A percentile compares a stretch with the other conserved stretches of the same genome.
Conservation (phyloP, 1,140 invertebrate species). For the Hyphantria cunea region DNA sequence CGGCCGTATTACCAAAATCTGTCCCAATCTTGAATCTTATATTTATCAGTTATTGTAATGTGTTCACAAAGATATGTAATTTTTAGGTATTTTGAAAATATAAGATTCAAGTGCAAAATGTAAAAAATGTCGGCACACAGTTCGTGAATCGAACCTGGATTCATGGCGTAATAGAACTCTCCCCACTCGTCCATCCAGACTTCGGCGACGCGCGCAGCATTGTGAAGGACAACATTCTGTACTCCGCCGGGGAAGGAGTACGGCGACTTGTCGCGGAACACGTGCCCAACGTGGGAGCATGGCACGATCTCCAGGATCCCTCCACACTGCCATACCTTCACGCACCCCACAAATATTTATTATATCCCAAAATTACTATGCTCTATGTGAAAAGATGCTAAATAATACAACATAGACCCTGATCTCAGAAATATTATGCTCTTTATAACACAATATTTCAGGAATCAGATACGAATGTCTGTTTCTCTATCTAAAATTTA, state of each 20-base stretch:
- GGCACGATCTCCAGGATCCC: constrained; percentile 97
- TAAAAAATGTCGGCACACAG: constrained; percentile 30
- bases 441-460: not conserved
- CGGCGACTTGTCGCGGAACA: constrained; percentile 99
- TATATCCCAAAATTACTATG: not conserved
- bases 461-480: no score
- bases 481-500: constrained; percentile 70
- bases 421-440: not conserved
- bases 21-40: no score
- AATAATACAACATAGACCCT: not conserved
- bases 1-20: no score
- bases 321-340: constrained; percentile 98
- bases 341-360: constrained; percentile 30
- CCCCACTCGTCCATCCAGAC: constrained; percentile 99
- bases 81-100: not conserved
- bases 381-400: not conserved
- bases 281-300: constrained; percentile 98
- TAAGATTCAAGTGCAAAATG: constrained; percentile 35
- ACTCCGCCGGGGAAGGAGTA: constrained; percentile 99
- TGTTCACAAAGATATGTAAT: no score
- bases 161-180: constrained; percentile 99
- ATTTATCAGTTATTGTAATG: no score
- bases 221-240: constrained; percentile 97
- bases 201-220: constrained; percentile 97
- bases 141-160: constrained; percentile 91